Base-by-base conservation (phyloP, 2,113 vertebrate species). In the Paramisgurnus dabryanus region DNA sequence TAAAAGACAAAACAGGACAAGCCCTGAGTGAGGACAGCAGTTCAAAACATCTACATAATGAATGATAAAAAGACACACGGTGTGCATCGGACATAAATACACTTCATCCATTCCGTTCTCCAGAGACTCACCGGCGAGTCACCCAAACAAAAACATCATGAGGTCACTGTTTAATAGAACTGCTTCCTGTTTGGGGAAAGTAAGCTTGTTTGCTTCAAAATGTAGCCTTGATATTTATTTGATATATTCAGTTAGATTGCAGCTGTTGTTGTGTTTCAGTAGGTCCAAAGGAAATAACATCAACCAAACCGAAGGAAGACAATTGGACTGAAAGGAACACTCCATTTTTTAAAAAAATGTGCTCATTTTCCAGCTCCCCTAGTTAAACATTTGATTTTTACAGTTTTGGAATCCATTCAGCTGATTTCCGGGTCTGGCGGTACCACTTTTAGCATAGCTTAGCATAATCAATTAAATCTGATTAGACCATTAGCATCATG, bases 31-130 rank as follows among this genome's bases (percentile, higher is more conserved):
- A 67, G 47, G 17, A 61, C 43, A 18, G 45, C 43, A 77, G 75
- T 77, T 49, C n/a, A 77, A 77, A 77, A 77, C 61, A 77, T 77
- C 61, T 77, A 18, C 75, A 77, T 77, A 77, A 77, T 77, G 66
- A 67, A 77, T 66, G 47, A 58, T 58, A 58, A 27, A 61, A 64
- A 64, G 34, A 77, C 63, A 77, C 66, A 53, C 34, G 17, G 45
- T 27, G 40, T 55, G 47, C 74, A 40, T 77, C 63, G 66, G 63
- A 77, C 63, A 77, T 55, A 66, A 77, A 77, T 22, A 53, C 47
- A 5, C 75, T 77, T 77, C 75, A 67, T 77, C 63, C 63, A 47
- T 55, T 77, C 47, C 75, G 13, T 55, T 77, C 63, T 67, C 75
- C 17, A 3, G 27, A 6, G 47, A 55, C 63, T 22, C 39, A 5